phyloP scores from a whole-genome alignment of 1,140 invertebrate genomes.

The Dufourea novaeangliae region DNA sequence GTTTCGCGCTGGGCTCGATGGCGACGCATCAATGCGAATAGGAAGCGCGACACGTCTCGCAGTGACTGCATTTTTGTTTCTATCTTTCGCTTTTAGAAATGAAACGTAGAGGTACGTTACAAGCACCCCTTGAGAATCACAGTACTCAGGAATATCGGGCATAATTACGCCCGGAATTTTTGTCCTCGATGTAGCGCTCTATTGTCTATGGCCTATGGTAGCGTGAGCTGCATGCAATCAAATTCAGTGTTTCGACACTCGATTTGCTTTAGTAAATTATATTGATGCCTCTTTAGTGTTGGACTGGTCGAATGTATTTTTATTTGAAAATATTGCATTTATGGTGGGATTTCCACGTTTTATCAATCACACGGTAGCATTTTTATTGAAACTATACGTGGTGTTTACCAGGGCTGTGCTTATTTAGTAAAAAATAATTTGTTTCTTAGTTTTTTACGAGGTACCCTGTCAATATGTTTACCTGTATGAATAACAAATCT shows the following conservation, averaged over 20 bases:
- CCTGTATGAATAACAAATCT: too few relatives aligned
- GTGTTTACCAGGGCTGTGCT: too few relatives aligned
- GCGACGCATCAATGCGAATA: neutral
- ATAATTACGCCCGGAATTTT: neutral
- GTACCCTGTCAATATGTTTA: too few relatives aligned
- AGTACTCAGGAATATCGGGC: constrained; percentile 7
- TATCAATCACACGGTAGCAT: too few relatives aligned
- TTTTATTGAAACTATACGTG: too few relatives aligned
- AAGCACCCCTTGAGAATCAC: neutral
- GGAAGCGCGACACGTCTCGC: neutral
- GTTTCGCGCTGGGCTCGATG: neutral
- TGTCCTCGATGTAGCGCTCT: neutral
- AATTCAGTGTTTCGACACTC: neutral
- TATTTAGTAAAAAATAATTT: too few relatives aligned
- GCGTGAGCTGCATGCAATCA: neutral
- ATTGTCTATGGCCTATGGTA: neutral
- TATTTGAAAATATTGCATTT: too few relatives aligned
- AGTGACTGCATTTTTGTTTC: neutral
- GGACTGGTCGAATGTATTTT: too few relatives aligned
- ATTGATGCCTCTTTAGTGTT: too few relatives aligned
- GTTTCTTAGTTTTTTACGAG: too few relatives aligned
- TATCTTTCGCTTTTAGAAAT: neutral
- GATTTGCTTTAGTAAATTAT: neutral
- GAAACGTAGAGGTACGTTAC: neutral
- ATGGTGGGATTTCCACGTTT: too few relatives aligned